Evolutionary conservation across 1,140 invertebrate genomes (phyloP), one percentile per base, ranked within the genome.

Genomic region (Drosophila subpulchrella): DNA sequence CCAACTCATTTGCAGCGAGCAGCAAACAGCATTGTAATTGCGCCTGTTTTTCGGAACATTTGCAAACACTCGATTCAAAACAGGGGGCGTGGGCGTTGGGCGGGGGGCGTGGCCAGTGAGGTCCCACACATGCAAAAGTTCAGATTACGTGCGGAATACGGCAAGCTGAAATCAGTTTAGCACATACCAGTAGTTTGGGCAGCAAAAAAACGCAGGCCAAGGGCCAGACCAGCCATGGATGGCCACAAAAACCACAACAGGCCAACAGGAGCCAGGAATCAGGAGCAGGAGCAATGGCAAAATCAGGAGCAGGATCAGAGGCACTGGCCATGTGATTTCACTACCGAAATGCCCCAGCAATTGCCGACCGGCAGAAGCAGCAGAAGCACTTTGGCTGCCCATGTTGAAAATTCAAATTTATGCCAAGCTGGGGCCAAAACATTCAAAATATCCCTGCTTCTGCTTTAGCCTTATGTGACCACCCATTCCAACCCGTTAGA

Each of bases 331-430:
- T 55, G 65, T 20, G 75, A 58, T 47, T 65, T 46, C 48, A 46
- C 44, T 59, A 48, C 51, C 27, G 46, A 71, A 82, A 65, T 71
- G 70, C 42, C 55, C 62, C 61, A 61, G 32, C 78, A 75, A 80
- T 58, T 57, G 68, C 58, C 58, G 24, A 7, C n/a, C 59, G 68
- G 41, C 32, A 27, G 13, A 17, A 50, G 27, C 20, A 55, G 50
- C 34, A 58, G 39, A 41, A 56, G 46, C 54, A 51, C 62, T 65
- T 47, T 46, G 54, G 38, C 32, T 58, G 51, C 13, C 55, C 63
- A 70, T 86, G 78, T 78, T 81, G 83, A 72, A 85, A 86, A 85
- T 85, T 81, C 82, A 88, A 85, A 85, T 85, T 85, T 85, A 85
- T 85, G 78, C 83, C 54, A 66, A 57, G 62, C 56, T 42, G 39